These are phyloP conservation scores for Corythaeola cristata DNA, from an alignment of 2,113 vertebrate species.

Conservation along the genomic window DNA sequence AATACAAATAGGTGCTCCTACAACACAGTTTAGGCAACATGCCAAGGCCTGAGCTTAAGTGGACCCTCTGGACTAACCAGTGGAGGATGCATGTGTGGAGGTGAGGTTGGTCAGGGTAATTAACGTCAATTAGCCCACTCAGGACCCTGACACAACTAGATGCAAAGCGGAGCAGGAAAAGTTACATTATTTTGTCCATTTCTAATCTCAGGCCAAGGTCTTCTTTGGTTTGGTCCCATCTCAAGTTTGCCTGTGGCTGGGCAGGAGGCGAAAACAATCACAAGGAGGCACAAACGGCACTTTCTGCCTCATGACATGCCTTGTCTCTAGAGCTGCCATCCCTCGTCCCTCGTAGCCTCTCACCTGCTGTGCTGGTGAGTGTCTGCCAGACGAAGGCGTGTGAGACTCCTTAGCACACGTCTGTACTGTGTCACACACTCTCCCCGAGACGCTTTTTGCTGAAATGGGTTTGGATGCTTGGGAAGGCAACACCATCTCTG, in stretches of 20 bases:
- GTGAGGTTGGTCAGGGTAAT: neutral
- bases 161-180: neutral
- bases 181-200: neutral
- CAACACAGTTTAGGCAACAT: neutral
- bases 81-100: neutral
- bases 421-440: neutral
- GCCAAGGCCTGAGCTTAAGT: neutral
- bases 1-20: neutral
- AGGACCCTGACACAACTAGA: neutral
- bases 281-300: rapidly evolving
- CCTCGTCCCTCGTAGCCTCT: neutral
- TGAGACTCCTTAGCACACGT: neutral
- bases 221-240: neutral
- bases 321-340: neutral
- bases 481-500: rapidly evolving
- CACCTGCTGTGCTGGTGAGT: neutral
- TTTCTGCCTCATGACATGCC: rapidly evolving
- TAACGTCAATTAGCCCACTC: neutral
- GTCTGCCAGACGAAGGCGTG: neutral
- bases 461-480: neutral
- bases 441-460: neutral
- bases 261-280: neutral
- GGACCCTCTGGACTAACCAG: neutral
- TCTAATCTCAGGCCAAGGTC: neutral
- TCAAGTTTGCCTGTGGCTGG: neutral